Evolutionary conservation across 2,113 vertebrate species (phyloP).

Genomic region (Clarias gariepinus): DNA sequence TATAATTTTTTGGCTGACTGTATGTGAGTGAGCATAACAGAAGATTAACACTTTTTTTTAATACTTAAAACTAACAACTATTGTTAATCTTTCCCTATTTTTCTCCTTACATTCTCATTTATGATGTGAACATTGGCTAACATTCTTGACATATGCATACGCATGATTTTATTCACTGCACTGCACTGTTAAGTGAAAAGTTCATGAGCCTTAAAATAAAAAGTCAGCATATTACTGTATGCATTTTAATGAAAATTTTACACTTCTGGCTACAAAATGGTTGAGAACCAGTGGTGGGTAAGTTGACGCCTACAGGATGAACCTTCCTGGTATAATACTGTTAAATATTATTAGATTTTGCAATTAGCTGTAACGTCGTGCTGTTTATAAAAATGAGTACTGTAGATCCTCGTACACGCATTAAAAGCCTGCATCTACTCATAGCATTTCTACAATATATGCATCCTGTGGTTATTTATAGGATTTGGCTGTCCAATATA

Average conservation of each 20-base stretch:
- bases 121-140: neutral
- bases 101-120: no score
- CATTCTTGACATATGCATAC: neutral
- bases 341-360: neutral
- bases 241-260: neutral
- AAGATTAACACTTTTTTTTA: no score
- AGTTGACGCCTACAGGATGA: no score
- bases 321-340: no score
- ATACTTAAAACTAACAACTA: no score
- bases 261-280: neutral
- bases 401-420: no score
- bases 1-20: no score
- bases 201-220: neutral
- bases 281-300: neutral
- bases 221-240: neutral
- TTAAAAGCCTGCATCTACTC: no score
- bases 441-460: neutral
- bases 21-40: no score
- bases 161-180: neutral
- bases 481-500: neutral
- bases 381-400: no score
- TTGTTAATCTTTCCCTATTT: no score
- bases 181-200: neutral
- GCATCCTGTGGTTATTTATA: neutral
- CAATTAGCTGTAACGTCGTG: neutral